Percentiles rank a stretch among this genome's conserved stretches.
Evolutionary conservation across 1,140 invertebrate genomes (phyloP).

Genomic region (Drosophila pandora): DNA sequence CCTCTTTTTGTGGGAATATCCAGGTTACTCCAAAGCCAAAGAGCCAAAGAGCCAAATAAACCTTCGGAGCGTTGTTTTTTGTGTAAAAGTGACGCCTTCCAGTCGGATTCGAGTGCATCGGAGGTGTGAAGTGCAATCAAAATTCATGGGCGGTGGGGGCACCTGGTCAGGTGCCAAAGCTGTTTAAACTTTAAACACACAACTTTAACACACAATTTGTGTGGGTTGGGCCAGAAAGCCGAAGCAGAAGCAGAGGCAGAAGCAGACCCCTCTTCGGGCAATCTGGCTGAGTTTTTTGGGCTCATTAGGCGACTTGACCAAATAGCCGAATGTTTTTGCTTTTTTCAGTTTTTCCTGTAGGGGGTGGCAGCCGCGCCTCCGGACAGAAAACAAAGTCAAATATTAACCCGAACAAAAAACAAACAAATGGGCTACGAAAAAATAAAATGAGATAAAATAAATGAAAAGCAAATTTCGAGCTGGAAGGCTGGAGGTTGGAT

Average conservation of each 20-base stretch:
- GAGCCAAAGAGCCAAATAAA: neutral
- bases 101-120: conserved; percentile 24
- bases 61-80: neutral
- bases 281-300: conserved; percentile 34
- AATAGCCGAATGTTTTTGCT: conserved; percentile 63
- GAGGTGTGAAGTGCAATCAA: conserved; percentile 75
- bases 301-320: conserved; percentile 72
- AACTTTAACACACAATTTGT: conserved; percentile 70
- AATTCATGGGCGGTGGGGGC: conserved; percentile 26
- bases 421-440: conserved; percentile 29
- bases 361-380: conserved; percentile 16
- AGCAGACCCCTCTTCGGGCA: neutral
- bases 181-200: conserved; percentile 77
- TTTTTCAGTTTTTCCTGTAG: neutral
- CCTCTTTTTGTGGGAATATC: neutral
- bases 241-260: neutral
- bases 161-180: conserved; percentile 64
- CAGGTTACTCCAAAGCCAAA: too few relatives aligned
- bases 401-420: conserved; percentile 38
- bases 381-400: conserved; percentile 44
- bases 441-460: conserved; percentile 54
- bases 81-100: conserved; percentile 20
- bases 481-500: conserved; percentile 4
- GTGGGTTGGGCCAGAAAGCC: conserved; percentile 10
- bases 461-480: conserved; percentile 57